Base-by-base conservation (phyloP, 2,113 vertebrate genomes). In the Clarias gariepinus region DNA sequence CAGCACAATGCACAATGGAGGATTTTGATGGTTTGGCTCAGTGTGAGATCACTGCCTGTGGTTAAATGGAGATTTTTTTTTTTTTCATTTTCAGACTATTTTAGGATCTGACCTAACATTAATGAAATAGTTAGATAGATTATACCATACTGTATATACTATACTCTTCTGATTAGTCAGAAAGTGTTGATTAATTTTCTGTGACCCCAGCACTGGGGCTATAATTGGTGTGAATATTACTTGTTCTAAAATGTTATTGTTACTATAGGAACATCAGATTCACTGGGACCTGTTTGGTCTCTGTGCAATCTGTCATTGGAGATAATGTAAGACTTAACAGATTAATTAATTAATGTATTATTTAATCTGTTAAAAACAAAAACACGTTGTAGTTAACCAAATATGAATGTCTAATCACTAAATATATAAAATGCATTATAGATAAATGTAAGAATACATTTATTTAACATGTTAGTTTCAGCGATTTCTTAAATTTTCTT, bases 1-100 rank as follows among this genome's bases (percentile, higher is more conserved):
- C 52, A 78, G 55, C 79, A 84, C 82, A 84, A 84, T 74, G 71
- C 83, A 76, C 69, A 76, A 74, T 76, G 57, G 25, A 60, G 73
- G 15, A 76, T 23, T 61, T 52, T 85, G 71, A 74, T 63, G 57
- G 18, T 47, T 41, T 68, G 47, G 28, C 47, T 83, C 47, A 83
- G 12, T 28, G 47, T 83, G 71, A 63, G 83, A 47, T 82, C 36
- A 52, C 28, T 16, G 80, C 36, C 21, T 82, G 33, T 52, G 23
- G 19, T 25, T 64, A 9, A 81, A 36, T 23, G 4, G 5, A 15
- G 3, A 52, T 52, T 28, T 77, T 71, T 55, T 78, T 28, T 78
- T 52, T n/a, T 77, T 71, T 28, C 28, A 55, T 78, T 78, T 6
- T 77, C 47, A 53, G 7, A 77, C 5, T 55, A 78, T 30, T 55